phyloP scores from a whole-genome alignment of 1,140 invertebrate species.

The Probaryconus sp. region DNA sequence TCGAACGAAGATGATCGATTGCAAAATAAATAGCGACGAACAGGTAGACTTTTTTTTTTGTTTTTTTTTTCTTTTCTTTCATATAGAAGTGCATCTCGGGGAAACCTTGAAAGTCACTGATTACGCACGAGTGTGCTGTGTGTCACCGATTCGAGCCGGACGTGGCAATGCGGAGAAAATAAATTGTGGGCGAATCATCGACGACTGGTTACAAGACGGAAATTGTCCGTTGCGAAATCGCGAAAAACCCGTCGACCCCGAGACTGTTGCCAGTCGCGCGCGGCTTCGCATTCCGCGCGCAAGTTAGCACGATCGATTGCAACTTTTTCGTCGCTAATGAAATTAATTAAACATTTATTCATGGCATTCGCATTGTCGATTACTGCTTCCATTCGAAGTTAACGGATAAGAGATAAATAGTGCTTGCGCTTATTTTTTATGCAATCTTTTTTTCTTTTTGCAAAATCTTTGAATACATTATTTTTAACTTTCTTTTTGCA shows the following conservation, averaged over 20 bases:
- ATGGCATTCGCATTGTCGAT: slow-evolving; percentile 10
- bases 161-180: slow-evolving; percentile 28
- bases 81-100: slow-evolving; percentile 23
- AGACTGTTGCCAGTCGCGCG: slow-evolving; percentile 16
- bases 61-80: no score
- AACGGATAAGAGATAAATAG: no score
- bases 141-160: slow-evolving; percentile 9
- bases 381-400: no score
- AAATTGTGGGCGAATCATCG: slow-evolving; percentile 53
- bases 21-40: slow-evolving; percentile 42
- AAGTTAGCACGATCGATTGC: slow-evolving; percentile 26
- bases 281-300: slow-evolving; percentile 36
- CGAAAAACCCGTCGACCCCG: slow-evolving; percentile 43
- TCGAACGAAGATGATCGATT: slow-evolving; percentile 26
- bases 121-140: no score
- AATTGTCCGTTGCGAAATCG: slow-evolving; percentile 31
- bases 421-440: no score
- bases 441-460: no score
- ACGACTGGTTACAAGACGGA: slow-evolving; percentile 39
- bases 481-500: no score
- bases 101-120: slow-evolving; percentile 37
- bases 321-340: slow-evolving; percentile 25
- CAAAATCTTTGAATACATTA: no score
- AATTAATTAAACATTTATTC: slow-evolving; percentile 32
- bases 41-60: slow-evolving; percentile 23